Conservation (phyloP, 2,888 invertebrate species). For the Cheilosia scutellata region DNA sequence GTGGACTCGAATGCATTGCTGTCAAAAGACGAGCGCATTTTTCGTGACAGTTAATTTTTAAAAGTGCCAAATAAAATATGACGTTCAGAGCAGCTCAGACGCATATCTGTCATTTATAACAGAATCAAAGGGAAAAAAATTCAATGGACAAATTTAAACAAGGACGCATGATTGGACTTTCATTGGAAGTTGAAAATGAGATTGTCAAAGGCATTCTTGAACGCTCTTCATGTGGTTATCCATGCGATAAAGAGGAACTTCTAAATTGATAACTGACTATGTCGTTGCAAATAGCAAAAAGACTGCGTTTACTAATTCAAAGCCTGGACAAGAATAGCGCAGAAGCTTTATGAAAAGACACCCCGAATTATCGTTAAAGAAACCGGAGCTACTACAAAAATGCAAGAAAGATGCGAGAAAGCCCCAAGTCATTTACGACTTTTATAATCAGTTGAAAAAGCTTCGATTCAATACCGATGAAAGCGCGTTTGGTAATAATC, state of each 20-base stretch:
- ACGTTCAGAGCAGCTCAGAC: too few species aligned
- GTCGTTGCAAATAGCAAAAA: background rate
- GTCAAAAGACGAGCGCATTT: too few species aligned
- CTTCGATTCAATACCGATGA: too few species aligned
- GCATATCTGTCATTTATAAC: conserved; percentile 22
- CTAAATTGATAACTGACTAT: background rate
- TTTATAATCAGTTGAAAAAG: conserved; percentile 10
- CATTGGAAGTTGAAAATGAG: conserved; percentile 27
- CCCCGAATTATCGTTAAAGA: conserved; percentile 4
- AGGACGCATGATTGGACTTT: conserved; percentile 14
- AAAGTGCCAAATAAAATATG: too few species aligned
- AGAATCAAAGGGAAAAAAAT: conserved; percentile 20
- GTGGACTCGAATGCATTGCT: too few species aligned
- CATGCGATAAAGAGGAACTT: conserved; percentile 1
- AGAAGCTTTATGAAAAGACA: conserved; percentile 14
- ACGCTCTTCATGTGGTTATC: conserved; percentile 8
- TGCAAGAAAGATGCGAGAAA: conserved; percentile 27
- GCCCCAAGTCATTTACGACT: conserved; percentile 11
- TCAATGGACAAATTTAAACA: conserved; percentile 25
- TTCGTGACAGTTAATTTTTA: too few species aligned
- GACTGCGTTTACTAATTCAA: conserved; percentile 14
- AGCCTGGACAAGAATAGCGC: conserved; percentile 31
- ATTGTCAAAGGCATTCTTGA: conserved; percentile 13
- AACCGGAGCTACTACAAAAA: conserved; percentile 18
- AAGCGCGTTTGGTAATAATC: too few species aligned